Percentiles rank a stretch among this genome's conserved stretches.
phyloP scores from a whole-genome alignment of 2,888 invertebrate genomes.

The Oxytorus armatus region DNA sequence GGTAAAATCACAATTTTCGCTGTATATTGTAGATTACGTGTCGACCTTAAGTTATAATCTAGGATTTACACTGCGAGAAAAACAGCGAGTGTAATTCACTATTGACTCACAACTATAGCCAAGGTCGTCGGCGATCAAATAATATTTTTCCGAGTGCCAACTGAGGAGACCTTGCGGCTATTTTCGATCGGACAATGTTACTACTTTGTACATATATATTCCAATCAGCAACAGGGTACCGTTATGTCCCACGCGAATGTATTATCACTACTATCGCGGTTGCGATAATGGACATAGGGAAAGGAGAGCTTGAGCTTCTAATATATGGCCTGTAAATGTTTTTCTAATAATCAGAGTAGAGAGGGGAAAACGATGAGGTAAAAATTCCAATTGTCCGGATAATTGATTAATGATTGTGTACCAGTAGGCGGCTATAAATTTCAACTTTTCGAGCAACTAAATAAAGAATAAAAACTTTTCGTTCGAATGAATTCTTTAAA shows the following conservation, averaged over 20 bases:
- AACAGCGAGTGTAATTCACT: slow-evolving; percentile 5
- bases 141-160: slow-evolving; percentile 28
- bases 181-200: slow-evolving; percentile 19
- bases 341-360: background rate
- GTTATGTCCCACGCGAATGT: background rate
- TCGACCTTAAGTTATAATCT: no score
- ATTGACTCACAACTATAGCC: background rate
- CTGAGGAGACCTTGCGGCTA: slow-evolving; percentile 20
- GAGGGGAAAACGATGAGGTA: background rate
- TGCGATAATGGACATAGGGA: slow-evolving; percentile 19
- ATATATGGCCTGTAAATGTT: slow-evolving; percentile 1
- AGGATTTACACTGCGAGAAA: background rate
- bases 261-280: slow-evolving; percentile 27
- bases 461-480: no score
- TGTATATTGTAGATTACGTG: no score
- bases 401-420: background rate
- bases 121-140: slow-evolving; percentile 23
- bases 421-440: background rate
- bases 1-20: no score
- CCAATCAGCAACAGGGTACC: background rate
- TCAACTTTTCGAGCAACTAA: no score
- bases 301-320: background rate
- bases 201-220: slow-evolving; percentile 2
- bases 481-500: no score
- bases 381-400: no score